Percentiles rank a stretch among this genome's conserved stretches.
phyloP scores from a whole-genome alignment of 1,140 invertebrate genomes.

The Sarcophaga bullata region DNA sequence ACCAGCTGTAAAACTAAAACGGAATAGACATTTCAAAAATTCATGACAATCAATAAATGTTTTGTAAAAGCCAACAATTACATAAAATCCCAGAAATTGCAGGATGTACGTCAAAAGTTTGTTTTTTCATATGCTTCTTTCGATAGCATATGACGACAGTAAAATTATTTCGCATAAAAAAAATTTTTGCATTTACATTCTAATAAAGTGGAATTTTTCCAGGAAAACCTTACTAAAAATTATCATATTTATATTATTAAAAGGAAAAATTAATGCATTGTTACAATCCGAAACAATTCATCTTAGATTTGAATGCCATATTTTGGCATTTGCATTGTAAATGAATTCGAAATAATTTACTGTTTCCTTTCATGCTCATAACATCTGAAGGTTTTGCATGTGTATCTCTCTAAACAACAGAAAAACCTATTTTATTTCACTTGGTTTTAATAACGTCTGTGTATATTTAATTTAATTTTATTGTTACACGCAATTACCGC shows the following conservation, averaged over 20 bases:
- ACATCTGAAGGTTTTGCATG: too few relatives aligned
- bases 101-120: not conserved
- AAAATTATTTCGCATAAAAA: not conserved
- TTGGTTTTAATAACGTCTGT: too few relatives aligned
- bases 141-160: too few relatives aligned
- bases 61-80: not conserved
- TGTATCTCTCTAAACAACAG: too few relatives aligned
- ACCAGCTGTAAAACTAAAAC: not conserved
- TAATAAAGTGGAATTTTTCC: not conserved
- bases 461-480: conserved; percentile 17
- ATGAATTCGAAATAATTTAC: too few relatives aligned
- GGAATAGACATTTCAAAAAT: not conserved
- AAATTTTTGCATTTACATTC: not conserved
- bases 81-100: not conserved
- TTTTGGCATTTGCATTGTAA: too few relatives aligned
- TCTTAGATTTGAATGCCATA: too few relatives aligned
- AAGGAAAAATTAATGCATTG: too few relatives aligned
- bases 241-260: too few relatives aligned
- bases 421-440: too few relatives aligned
- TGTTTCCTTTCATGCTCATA: too few relatives aligned
- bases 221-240: not conserved
- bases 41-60: not conserved
- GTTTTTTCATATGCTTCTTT: not conserved
- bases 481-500: conserved; percentile 19
- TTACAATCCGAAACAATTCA: too few relatives aligned